These are phyloP conservation scores for Spodoptera litura DNA, from an alignment of 1,140 invertebrate genomes.

Conservation along the genomic window DNA sequence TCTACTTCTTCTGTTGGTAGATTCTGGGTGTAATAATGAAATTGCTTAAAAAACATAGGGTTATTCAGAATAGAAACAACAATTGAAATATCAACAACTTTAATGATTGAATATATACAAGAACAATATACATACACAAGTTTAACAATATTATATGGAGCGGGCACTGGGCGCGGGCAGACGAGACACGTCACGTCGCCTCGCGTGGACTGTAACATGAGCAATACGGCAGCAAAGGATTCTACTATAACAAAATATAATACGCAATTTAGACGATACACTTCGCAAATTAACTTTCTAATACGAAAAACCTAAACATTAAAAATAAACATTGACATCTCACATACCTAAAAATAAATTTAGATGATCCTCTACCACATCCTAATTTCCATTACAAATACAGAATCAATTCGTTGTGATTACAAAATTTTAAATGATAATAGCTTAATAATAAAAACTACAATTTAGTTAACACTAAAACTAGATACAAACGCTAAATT, in stretches of 20 bases:
- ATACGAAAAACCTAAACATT: slow-evolving; percentile 7
- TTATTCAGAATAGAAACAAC: slow-evolving; percentile 18
- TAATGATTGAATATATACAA: slow-evolving; percentile 83
- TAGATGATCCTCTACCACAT: slow-evolving; percentile 19
- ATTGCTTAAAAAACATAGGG: neutral
- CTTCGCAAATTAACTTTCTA: slow-evolving; percentile 11
- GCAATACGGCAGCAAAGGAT: slow-evolving; percentile 5
- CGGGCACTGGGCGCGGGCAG: slow-evolving; percentile 28
- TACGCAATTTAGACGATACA: slow-evolving; percentile 14
- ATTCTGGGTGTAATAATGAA: too few species aligned
- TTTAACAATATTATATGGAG: slow-evolving; percentile 61
- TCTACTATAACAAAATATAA: slow-evolving; percentile 5
- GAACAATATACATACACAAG: slow-evolving; percentile 76
- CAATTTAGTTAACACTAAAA: slow-evolving; percentile 46
- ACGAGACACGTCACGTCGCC: neutral
- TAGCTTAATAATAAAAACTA: slow-evolving; percentile 41
- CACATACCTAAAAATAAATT: slow-evolving; percentile 10
- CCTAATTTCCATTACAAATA: slow-evolving; percentile 18
- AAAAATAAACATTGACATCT: slow-evolving; percentile 21
- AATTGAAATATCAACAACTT: slow-evolving; percentile 82
- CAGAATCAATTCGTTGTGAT: slow-evolving; percentile 47
- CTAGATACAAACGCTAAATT: slow-evolving; percentile 37
- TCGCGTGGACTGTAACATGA: neutral
- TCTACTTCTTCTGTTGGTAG: too few species aligned
- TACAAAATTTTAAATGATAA: slow-evolving; percentile 36